phyloP scores from a whole-genome alignment of 2,888 invertebrate genomes.

The Platerodrilus igneus region DNA sequence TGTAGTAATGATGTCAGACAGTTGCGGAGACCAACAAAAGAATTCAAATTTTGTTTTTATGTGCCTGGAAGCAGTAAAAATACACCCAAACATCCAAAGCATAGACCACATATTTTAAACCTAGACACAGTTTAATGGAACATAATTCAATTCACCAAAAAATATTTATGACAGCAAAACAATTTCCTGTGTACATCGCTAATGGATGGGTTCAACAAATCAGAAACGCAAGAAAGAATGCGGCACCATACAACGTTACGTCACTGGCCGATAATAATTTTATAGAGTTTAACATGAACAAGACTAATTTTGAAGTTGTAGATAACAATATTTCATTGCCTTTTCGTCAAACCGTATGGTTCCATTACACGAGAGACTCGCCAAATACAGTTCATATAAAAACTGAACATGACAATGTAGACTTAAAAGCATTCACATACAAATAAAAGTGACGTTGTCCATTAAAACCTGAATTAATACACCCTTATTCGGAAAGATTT shows the following conservation, averaged over 20 bases:
- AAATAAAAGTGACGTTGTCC: too few relatives aligned
- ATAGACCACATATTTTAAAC: too few relatives aligned
- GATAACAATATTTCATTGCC: too few relatives aligned
- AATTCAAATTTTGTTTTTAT: constrained; percentile 5
- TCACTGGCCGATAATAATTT: neutral
- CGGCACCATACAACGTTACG: neutral
- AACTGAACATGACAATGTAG: too few relatives aligned
- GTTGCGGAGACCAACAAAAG: constrained; percentile 10
- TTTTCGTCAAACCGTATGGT: too few relatives aligned
- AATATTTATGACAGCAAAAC: neutral
- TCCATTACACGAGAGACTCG: constrained; percentile 13
- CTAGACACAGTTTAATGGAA: too few relatives aligned
- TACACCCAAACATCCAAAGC: too few relatives aligned
- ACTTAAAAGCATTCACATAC: too few relatives aligned
- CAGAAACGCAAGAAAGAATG: neutral
- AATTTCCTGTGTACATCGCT: neutral
- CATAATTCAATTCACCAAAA: neutral
- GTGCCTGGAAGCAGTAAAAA: neutral
- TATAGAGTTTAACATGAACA: neutral
- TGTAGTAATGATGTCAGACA: neutral
- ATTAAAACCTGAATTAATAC: too few relatives aligned
- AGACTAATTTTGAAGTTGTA: neutral
- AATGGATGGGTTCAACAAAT: constrained; percentile 4
- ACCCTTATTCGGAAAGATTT: too few relatives aligned
- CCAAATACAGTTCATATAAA: constrained; percentile 13